These are phyloP conservation scores for Zosterops hypoxanthus DNA, from an alignment of 2,113 vertebrate species.

Conservation along the genomic window DNA sequence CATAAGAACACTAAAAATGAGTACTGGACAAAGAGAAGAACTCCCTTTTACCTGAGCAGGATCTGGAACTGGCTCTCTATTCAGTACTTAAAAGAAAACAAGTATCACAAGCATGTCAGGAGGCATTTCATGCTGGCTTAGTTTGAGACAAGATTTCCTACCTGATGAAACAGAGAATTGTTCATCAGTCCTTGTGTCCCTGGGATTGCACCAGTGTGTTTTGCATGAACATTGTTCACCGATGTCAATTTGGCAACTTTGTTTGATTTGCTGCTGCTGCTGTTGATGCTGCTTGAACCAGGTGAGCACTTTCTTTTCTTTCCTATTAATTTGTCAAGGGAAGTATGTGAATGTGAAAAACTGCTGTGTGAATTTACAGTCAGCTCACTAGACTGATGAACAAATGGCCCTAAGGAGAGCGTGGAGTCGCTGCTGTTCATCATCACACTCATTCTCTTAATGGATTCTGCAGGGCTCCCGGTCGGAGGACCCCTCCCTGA, in stretches of 20 bases:
- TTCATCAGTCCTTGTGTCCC: slow-evolving; percentile 89
- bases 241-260: slow-evolving; percentile 91
- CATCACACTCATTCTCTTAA: slow-evolving; percentile 98
- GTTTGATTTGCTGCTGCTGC: slow-evolving; percentile 82
- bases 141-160: slow-evolving; percentile 52
- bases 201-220: slow-evolving; percentile 88
- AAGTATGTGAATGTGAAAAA: slow-evolving; percentile 82
- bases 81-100: not conserved
- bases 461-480: slow-evolving; percentile 91
- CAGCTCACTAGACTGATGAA: slow-evolving; percentile 90
- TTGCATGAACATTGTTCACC: slow-evolving; percentile 92
- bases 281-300: slow-evolving; percentile 79
- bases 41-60: not conserved
- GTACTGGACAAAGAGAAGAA: not conserved
- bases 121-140: not conserved
- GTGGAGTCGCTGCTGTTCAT: slow-evolving; percentile 97
- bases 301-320: slow-evolving; percentile 94
- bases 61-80: not conserved
- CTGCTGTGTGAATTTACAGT: slow-evolving; percentile 74
- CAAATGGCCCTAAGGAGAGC: slow-evolving; percentile 93
- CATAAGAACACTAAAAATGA: not conserved
- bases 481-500: slow-evolving; percentile 85
- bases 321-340: slow-evolving; percentile 86
- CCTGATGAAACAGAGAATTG: slow-evolving; percentile 96
- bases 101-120: accelerated